Base-by-base conservation (phyloP, 2,113 vertebrate genomes). In the Emydocephalus ijimae region DNA sequence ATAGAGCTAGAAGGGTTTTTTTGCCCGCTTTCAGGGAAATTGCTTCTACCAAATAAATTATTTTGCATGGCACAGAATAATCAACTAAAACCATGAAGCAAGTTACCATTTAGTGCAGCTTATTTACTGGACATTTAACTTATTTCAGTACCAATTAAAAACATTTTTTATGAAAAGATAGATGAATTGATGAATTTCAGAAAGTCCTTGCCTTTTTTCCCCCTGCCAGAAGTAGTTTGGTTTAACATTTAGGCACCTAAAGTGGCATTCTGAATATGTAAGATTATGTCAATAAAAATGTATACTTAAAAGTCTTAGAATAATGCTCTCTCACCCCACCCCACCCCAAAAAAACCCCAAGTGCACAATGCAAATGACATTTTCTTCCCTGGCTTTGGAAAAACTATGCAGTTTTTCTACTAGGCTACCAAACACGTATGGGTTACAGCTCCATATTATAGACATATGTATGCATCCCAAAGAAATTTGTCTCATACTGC, bases 121-220 rank as follows among this genome's bases (percentile, higher is more conserved):
- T 93, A 92, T 95, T 96, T 94, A 89, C 45, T 91, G 96, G 94
- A 94, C 93, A 95, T 94, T 89, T 94, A 93, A 95, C 94, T 95
- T 90, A 94, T 95, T 96, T 95, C 92, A 92, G 3, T 93, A 92
- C 81, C 91, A 91, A 69, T 55, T 91, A 55, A 92, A 96, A 91
- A 59, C 29, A 4, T 8, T 93, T 93, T 94, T 93, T 94, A 90
- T 90, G 91, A 94, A 95, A 15, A 91, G 52, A 59, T 54, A 93
- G 86, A 92, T 90, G 94, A 89, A 90, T 21, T 57, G 57, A 24
- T 20, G 54, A 93, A 95, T 94, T 95, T 95, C 94, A 4, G 1
- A 92, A 88, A 95, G 61, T n/a, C 93, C 59, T 81, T 0, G 1
- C n/a, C 64, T 15, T 81, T 81, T 92, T 94, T 87, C 0, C 2